A percentile compares a stretch with the other conserved stretches of the same genome.
Conservation (phyloP, 2,888 invertebrate genomes). For the Margaritifera margaritifera region DNA sequence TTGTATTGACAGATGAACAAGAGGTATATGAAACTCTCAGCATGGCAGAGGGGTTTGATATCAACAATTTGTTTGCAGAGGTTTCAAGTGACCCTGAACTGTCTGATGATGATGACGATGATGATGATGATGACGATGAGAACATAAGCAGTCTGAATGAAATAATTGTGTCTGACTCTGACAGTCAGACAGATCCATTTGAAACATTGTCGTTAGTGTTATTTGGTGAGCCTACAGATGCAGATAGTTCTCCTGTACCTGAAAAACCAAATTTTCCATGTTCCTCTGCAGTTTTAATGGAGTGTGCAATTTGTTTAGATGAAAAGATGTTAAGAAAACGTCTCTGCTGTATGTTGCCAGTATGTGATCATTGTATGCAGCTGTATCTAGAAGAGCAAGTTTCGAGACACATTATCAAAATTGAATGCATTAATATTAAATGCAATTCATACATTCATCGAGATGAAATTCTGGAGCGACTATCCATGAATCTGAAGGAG, state of each 20-base stretch:
- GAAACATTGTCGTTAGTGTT: no score
- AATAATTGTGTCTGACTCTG: no score
- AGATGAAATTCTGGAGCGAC: slow-evolving; percentile 68
- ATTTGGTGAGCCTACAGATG: no score
- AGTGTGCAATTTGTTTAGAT: slow-evolving; percentile 68
- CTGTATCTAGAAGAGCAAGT: slow-evolving; percentile 64
- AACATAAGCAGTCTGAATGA: no score
- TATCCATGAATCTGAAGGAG: slow-evolving; percentile 59
- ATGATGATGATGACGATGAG: no score
- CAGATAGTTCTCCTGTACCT: background rate
- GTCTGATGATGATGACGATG: no score
- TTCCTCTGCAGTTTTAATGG: slow-evolving; percentile 28
- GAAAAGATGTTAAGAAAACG: slow-evolving; percentile 52
- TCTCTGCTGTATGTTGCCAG: slow-evolving; percentile 68
- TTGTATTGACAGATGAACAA: no score
- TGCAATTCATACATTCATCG: slow-evolving; percentile 66
- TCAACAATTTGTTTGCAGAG: no score
- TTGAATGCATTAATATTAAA: slow-evolving; percentile 65
- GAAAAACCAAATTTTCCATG: slow-evolving; percentile 33
- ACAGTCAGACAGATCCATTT: no score
- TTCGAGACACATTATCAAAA: slow-evolving; percentile 61
- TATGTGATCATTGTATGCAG: slow-evolving; percentile 68
- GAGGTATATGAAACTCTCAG: no score
- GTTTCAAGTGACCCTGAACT: no score
- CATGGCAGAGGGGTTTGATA: no score